Conservation (phyloP, 2,888 invertebrate genomes). For the Parasteatoda lunata region DNA sequence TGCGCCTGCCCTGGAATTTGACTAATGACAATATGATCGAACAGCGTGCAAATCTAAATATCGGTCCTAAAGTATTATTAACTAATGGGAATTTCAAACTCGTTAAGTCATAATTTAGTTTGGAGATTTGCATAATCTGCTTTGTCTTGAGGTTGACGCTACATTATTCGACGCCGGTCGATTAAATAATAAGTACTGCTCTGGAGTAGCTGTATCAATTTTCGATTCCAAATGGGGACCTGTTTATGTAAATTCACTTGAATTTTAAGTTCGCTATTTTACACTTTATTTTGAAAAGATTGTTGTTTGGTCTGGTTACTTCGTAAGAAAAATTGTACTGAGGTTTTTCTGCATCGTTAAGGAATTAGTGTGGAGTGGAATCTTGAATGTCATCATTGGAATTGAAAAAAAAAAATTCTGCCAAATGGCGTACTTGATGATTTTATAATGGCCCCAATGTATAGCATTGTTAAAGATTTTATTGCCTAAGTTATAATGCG, state of each 20-base stretch:
- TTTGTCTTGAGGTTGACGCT: background rate
- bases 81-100: constrained; percentile 2
- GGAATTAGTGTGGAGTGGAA: too few relatives aligned
- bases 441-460: too few relatives aligned
- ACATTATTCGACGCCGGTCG: background rate
- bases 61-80: background rate
- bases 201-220: background rate
- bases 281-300: too few relatives aligned
- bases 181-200: background rate
- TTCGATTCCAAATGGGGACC: background rate
- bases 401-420: too few relatives aligned
- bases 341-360: too few relatives aligned
- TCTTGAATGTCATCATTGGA: too few relatives aligned
- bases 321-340: too few relatives aligned
- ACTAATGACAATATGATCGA: constrained; percentile 27
- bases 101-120: background rate
- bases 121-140: background rate
- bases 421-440: too few relatives aligned
- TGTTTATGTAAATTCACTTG: background rate
- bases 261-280: too few relatives aligned
- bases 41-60: background rate
- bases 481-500: too few relatives aligned
- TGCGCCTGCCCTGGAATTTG: background rate
- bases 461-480: too few relatives aligned
- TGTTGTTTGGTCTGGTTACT: too few relatives aligned